Evolutionary conservation across 2,797 vertebrate species (phyloP), one percentile per base, ranked within the genome.

Genomic region (Spinibarbus caldwelli): DNA sequence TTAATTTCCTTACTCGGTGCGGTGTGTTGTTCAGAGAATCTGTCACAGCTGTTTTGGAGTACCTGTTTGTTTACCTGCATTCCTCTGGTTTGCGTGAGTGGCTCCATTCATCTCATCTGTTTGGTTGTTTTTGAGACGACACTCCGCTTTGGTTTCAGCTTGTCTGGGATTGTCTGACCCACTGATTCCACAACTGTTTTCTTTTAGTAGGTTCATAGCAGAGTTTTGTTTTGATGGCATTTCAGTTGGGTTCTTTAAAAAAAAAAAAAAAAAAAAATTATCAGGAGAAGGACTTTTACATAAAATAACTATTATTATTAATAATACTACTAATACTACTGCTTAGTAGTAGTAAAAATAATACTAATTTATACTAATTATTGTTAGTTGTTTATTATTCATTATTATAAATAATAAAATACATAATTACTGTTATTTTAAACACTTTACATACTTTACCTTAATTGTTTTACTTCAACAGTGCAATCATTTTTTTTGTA

Each of bases 21-120:
- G 2, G 71, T 57, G 29, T 68, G 36, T 68, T 78, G 70, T 78
- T 78, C 36, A 43, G 29, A 43, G 54, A 75, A 49, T 59, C 73
- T 36, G 21, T 77, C 45, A 81, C 54, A 82, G 54, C 71, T 84
- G 71, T 72, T 86, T 68, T 83, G 57, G 14, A 49, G 75, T 79
- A 75, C 19, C 12, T 80, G 41, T 80, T 47, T 85, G 57, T 85
- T 71, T 82, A 54, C 52, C 31, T 73, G 31, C 85, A 80, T 41
- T 76, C 93, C 64, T 84, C 17, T 54, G 62, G 41, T 62, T 31
- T 59, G 54, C 14, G 7, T 2, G 31, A 21, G 11, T 29, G 1
- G 23, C 82, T 68, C 8, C 36, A n/a, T 72, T 76, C 59, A 76
- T 38, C n/a, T 62, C 23, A 83, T n/a, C 59, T 41, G 41, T 76